phyloP scores from a whole-genome alignment of 1,140 invertebrate species.

The Drosophila rufa region DNA sequence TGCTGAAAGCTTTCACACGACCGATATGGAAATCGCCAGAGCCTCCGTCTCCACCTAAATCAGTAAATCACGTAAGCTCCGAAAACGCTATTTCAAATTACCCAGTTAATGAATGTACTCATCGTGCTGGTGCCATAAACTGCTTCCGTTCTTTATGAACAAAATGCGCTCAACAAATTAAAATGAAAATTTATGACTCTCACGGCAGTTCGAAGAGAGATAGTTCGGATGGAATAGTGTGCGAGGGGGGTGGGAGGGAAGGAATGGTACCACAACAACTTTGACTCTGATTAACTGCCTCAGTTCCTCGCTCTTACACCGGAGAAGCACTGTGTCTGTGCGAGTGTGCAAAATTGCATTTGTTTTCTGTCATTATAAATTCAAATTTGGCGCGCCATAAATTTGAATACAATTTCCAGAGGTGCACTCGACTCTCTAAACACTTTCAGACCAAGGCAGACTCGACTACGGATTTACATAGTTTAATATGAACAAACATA shows the following conservation, averaged over 20 bases:
- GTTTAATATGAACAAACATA: constrained; percentile 68
- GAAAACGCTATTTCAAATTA: constrained; percentile 45
- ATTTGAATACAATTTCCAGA: constrained; percentile 64
- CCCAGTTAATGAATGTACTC: constrained; percentile 62
- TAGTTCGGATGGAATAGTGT: constrained; percentile 16
- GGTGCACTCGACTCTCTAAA: constrained; percentile 44
- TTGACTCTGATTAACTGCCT: constrained; percentile 80
- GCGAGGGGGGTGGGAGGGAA: neutral
- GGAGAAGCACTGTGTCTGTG: constrained; percentile 15
- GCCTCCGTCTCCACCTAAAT: constrained; percentile 1
- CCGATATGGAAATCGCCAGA: constrained; percentile 33
- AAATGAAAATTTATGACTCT: constrained; percentile 74
- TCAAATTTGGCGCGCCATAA: constrained; percentile 78
- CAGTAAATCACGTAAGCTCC: constrained; percentile 42
- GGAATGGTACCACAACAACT: constrained; percentile 40
- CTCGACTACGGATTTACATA: constrained; percentile 55
- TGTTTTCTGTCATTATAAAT: constrained; percentile 81
- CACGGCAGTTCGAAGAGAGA: constrained; percentile 48
- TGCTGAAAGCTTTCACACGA: constrained; percentile 42
- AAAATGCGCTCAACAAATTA: constrained; percentile 75
- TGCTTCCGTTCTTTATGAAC: constrained; percentile 65
- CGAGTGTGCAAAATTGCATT: constrained; percentile 64
- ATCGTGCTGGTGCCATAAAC: constrained; percentile 47
- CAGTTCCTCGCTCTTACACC: constrained; percentile 38
- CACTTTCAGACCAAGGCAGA: constrained; percentile 26